phyloP scores from a whole-genome alignment of 2,888 invertebrate genomes.

The Spisula subtruncata region DNA sequence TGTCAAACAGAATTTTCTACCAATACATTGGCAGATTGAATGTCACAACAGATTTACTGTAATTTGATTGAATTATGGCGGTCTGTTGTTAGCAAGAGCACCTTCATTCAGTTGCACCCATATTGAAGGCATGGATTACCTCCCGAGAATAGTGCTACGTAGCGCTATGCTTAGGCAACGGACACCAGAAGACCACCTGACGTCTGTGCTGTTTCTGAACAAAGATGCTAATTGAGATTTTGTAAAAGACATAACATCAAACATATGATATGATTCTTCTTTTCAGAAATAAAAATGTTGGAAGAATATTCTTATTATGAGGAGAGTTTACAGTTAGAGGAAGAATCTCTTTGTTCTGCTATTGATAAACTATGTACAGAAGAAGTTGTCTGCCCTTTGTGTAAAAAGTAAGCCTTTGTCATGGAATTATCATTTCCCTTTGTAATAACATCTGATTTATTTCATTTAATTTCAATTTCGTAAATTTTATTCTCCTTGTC shows the following conservation, averaged over 20 bases:
- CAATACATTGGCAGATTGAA: not conserved
- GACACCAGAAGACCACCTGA: too few species aligned
- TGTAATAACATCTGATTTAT: too few species aligned
- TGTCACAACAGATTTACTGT: not conserved
- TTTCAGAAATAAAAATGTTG: conserved; percentile 76
- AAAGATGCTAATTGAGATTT: too few species aligned
- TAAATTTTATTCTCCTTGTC: too few species aligned
- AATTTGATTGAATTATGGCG: not conserved
- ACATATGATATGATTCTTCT: not conserved
- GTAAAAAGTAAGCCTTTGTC: conserved; percentile 77
- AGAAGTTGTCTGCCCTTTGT: conserved; percentile 82
- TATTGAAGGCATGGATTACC: too few species aligned
- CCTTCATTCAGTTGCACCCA: too few species aligned
- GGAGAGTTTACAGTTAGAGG: conserved; percentile 75
- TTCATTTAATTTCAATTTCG: too few species aligned
- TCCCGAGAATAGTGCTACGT: too few species aligned
- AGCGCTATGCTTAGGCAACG: too few species aligned
- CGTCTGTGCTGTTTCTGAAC: too few species aligned
- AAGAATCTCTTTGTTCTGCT: conserved; percentile 75
- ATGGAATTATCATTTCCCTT: too few species aligned
- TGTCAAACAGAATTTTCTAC: not conserved
- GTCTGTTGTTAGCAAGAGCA: not conserved
- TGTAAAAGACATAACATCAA: too few species aligned
- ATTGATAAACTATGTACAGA: conserved; percentile 78
- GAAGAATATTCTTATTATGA: conserved; percentile 80